A percentile compares a stretch with the other conserved stretches of the same genome.
Evolutionary conservation across 2,113 vertebrate genomes (phyloP).

Genomic region (Limanda limanda): DNA sequence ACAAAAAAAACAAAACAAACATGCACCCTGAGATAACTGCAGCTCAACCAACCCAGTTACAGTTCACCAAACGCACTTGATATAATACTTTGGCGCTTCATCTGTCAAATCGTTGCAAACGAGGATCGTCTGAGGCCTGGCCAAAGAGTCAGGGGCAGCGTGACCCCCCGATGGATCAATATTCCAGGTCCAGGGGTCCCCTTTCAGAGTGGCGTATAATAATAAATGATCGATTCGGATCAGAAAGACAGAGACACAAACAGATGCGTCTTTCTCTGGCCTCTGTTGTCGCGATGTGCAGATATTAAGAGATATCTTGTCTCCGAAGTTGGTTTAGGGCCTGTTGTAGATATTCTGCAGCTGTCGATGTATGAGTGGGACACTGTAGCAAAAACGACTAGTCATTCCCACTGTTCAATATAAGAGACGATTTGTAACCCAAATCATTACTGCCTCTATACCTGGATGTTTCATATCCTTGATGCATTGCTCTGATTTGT

Average conservation of each 20-base stretch:
- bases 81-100: conserved; percentile 34
- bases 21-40: background rate
- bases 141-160: conserved; percentile 66
- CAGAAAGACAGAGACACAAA: conserved; percentile 74
- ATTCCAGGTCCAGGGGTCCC: conserved; percentile 76
- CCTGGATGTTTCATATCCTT: conserved; percentile 5
- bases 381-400: background rate
- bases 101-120: conserved; percentile 71
- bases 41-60: conserved; percentile 4
- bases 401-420: background rate
- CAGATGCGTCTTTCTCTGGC: conserved; percentile 72
- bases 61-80: conserved; percentile 42
- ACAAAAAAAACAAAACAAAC: background rate
- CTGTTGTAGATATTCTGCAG: conserved; percentile 12
- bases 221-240: conserved; percentile 83
- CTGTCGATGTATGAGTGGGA: background rate
- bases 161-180: conserved; percentile 79
- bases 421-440: background rate
- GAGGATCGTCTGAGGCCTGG: conserved; percentile 70
- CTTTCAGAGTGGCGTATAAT: conserved; percentile 71
- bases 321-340: conserved; percentile 48
- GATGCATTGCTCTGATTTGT: conserved; percentile 30
- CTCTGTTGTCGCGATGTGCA: conserved; percentile 39
- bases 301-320: conserved; percentile 16
- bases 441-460: background rate